Conservation (phyloP, 2,797 vertebrate genomes). For the Protosalanx chinensis region DNA sequence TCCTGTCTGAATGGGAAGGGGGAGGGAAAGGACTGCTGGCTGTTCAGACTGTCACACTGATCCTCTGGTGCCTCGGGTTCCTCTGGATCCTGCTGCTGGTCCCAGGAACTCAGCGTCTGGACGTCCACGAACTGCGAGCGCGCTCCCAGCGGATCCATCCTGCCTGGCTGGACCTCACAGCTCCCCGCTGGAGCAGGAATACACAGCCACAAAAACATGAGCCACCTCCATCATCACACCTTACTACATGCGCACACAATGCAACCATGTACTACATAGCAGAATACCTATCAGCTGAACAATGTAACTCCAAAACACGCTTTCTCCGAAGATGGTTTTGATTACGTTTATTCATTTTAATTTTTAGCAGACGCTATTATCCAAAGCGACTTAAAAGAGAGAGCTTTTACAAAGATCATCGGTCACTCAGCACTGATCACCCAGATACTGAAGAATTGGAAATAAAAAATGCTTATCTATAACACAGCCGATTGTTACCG, state of each 20-base stretch:
- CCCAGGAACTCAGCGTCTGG: slow-evolving; percentile 83
- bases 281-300: too few relatives aligned
- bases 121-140: slow-evolving; percentile 91
- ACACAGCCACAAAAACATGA: not conserved
- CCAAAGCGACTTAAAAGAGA: too few relatives aligned
- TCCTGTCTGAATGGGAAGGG: slow-evolving; percentile 87
- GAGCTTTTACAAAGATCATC: too few relatives aligned
- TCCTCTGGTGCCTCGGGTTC: slow-evolving; percentile 43
- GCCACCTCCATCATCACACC: too few relatives aligned
- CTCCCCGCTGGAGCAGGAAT: slow-evolving; percentile 14
- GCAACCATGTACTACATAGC: too few relatives aligned
- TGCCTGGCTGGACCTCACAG: slow-evolving; percentile 26
- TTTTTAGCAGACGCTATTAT: too few relatives aligned
- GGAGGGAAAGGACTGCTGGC: slow-evolving; percentile 69
- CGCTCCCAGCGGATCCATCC: slow-evolving; percentile 97
- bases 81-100: slow-evolving; percentile 56
- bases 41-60: slow-evolving; percentile 48
- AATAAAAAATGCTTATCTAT: not conserved
- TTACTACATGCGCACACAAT: too few relatives aligned
- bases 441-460: too few relatives aligned
- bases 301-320: too few relatives aligned
- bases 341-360: too few relatives aligned
- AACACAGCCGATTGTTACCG: not conserved
- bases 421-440: too few relatives aligned
- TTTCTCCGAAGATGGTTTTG: too few relatives aligned